These are phyloP conservation scores for Phylloscopus whistleri DNA, from an alignment of 2,113 vertebrate species.

Conservation along the genomic window DNA sequence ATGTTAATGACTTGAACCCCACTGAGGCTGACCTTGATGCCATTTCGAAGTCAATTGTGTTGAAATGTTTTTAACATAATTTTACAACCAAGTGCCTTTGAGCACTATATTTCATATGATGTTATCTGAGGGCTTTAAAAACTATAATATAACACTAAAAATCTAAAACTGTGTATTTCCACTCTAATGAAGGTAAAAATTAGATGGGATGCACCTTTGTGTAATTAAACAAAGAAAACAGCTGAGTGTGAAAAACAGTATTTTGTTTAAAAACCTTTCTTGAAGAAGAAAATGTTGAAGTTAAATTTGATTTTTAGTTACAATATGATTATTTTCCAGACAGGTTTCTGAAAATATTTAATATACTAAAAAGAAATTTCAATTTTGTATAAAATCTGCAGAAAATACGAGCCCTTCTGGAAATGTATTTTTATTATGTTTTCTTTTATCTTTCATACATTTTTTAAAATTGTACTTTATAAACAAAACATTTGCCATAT, in stretches of 20 bases:
- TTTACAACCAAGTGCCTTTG: background rate
- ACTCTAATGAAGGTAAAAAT: background rate
- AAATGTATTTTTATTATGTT: background rate
- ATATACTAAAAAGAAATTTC: background rate
- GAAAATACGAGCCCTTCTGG: background rate
- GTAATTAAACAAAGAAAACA: background rate
- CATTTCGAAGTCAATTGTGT: background rate
- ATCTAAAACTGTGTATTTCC: background rate
- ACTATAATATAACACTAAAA: background rate
- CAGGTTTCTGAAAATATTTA: background rate
- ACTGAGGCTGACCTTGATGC: background rate
- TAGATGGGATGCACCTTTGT: background rate
- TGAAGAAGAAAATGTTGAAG: background rate
- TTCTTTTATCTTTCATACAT: background rate
- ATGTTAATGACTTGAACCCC: background rate
- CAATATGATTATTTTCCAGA: background rate
- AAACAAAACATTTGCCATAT: background rate
- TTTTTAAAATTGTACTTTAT: background rate
- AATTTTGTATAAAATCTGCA: background rate
- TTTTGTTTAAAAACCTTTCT: background rate
- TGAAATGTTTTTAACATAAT: background rate
- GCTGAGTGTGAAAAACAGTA: background rate
- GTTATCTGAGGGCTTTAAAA: background rate
- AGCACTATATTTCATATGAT: background rate
- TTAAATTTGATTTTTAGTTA: background rate